phyloP scores from a whole-genome alignment of 2,797 vertebrate species.

The Urosaurus nigricauda region DNA sequence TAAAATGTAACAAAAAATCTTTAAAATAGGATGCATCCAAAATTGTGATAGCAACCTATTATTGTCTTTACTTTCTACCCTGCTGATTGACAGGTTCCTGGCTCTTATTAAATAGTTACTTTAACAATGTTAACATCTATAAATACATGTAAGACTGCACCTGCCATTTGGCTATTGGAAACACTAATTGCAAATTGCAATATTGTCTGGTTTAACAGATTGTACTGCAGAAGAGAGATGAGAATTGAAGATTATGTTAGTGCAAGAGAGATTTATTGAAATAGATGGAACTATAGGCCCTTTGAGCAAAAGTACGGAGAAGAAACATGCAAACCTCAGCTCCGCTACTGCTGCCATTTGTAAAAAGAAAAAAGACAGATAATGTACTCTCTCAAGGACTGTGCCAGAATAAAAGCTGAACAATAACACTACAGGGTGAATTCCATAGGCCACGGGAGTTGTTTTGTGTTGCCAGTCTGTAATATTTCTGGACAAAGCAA shows the following conservation, averaged over 20 bases:
- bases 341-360: neutral
- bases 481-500: neutral
- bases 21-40: neutral
- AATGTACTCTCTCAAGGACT: neutral
- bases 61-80: neutral
- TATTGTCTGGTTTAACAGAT: neutral
- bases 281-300: neutral
- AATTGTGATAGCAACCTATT: neutral
- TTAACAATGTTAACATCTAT: neutral
- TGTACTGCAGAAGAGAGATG: neutral
- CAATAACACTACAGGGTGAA: neutral
- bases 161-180: neutral
- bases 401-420: constrained; percentile 2
- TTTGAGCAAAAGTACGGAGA: neutral
- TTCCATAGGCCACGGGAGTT: neutral
- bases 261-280: neutral
- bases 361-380: neutral
- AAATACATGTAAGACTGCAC: neutral
- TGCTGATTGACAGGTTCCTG: neutral
- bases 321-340: neutral
- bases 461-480: constrained; percentile 14
- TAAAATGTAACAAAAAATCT: neutral
- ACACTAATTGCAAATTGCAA: neutral
- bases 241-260: neutral
- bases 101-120: neutral